phyloP scores from a whole-genome alignment of 2,888 invertebrate species.

The Limnephilus rhombicus region DNA sequence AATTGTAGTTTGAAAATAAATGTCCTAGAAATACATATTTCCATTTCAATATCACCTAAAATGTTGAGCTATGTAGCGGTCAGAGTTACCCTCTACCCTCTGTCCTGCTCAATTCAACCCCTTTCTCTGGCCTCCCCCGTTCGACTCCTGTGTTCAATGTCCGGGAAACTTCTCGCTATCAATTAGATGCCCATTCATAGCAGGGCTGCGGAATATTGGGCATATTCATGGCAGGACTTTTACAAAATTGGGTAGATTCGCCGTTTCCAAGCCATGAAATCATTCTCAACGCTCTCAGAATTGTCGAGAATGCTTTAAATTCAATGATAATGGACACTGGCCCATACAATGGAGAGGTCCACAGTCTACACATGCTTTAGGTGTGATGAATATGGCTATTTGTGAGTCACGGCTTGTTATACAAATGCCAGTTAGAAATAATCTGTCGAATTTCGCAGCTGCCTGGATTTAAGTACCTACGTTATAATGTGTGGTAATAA shows the following conservation, averaged over 20 bases:
- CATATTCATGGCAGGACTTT: conserved; percentile 16
- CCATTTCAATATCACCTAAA: background rate
- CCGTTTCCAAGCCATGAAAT: conserved; percentile 42
- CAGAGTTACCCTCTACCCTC: conserved; percentile 13
- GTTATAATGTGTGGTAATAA: background rate
- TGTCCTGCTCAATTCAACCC: conserved; percentile 10
- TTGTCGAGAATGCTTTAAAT: conserved; percentile 21
- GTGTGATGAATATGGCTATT: conserved; percentile 25
- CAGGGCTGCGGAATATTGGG: conserved; percentile 36
- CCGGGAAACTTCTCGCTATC: conserved; percentile 61
- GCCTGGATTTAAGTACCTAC: background rate
- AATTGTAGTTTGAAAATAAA: background rate
- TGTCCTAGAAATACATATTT: background rate
- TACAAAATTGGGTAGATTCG: conserved; percentile 34
- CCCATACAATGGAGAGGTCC: conserved; percentile 22
- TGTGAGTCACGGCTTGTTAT: conserved; percentile 38
- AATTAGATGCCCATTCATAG: conserved; percentile 59
- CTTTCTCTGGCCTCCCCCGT: conserved; percentile 29
- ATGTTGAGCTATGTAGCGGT: conserved; percentile 20
- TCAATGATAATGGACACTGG: conserved; percentile 34
- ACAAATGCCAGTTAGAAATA: background rate
- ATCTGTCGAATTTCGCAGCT: background rate
- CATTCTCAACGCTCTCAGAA: conserved; percentile 43
- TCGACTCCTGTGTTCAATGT: conserved; percentile 56
- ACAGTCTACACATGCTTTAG: background rate